A percentile compares a stretch with the other conserved stretches of the same genome.
phyloP scores from a whole-genome alignment of 2,113 vertebrate species.

The Serinus canaria region DNA sequence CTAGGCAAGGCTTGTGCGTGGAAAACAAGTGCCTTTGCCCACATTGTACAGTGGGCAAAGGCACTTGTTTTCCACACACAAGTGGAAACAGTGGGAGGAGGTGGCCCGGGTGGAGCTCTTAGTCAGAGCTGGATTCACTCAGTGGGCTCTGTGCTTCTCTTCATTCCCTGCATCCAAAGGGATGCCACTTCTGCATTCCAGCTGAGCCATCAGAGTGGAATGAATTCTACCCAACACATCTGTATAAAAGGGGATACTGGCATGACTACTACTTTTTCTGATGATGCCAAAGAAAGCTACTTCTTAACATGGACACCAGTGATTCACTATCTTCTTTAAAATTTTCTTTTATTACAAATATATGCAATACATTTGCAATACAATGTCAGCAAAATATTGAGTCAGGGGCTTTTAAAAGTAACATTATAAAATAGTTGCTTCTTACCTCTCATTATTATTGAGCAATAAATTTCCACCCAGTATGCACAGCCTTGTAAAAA shows the following conservation, averaged over 20 bases:
- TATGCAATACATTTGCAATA: neutral
- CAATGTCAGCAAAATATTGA: slow-evolving; percentile 18
- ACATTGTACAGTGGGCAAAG: no score
- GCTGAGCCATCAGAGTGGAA: neutral
- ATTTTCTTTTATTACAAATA: slow-evolving; percentile 50
- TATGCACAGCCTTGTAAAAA: slow-evolving; percentile 28
- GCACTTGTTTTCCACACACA: no score
- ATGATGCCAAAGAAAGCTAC: neutral
- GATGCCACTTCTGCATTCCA: neutral
- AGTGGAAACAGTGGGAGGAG: neutral
- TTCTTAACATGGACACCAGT: neutral
- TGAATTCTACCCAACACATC: neutral
- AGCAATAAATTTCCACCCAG: slow-evolving; percentile 30
- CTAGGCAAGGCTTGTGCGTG: neutral
- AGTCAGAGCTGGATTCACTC: accelerated
- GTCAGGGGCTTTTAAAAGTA: neutral
- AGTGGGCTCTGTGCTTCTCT: neutral
- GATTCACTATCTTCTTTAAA: slow-evolving; percentile 22
- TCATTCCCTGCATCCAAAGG: neutral
- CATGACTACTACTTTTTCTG: neutral
- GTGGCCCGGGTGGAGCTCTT: neutral
- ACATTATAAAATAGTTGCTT: neutral
- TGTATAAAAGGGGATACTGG: neutral
- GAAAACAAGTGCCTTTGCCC: neutral
- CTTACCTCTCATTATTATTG: neutral